phyloP scores from a whole-genome alignment of 2,888 invertebrate species.

The Trisateles emortualis region DNA sequence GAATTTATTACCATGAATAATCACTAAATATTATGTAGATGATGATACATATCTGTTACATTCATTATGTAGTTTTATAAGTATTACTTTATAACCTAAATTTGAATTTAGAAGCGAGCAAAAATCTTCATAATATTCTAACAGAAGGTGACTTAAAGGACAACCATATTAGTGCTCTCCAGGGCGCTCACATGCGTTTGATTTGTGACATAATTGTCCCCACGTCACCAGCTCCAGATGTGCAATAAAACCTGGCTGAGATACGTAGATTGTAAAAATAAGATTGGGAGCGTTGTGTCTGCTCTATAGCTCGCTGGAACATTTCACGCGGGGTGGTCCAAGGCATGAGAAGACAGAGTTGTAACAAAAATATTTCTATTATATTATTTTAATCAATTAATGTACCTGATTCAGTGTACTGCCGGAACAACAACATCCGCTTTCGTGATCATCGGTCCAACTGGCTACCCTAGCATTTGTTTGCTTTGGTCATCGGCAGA shows the following conservation, averaged over 20 bases:
- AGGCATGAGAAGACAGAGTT: slow-evolving; percentile 26
- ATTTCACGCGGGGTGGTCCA: slow-evolving; percentile 47
- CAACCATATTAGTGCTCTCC: not conserved
- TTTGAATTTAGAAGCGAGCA: not conserved
- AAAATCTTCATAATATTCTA: not conserved
- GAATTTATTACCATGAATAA: no score
- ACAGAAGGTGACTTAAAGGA: not conserved
- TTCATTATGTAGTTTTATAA: no score
- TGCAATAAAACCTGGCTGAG: slow-evolving; percentile 61
- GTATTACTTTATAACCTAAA: no score
- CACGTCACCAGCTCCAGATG: slow-evolving; percentile 35
- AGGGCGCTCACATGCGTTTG: not conserved
- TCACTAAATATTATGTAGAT: no score
- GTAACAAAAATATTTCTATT: not conserved
- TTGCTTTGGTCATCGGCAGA: no score
- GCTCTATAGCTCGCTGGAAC: slow-evolving; percentile 57
- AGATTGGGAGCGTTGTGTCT: slow-evolving; percentile 68
- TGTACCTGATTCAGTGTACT: no score
- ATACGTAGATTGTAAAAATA: slow-evolving; percentile 75
- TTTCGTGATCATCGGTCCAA: no score
- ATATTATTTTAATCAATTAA: no score
- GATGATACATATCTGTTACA: no score
- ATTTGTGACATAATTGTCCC: slow-evolving; percentile 19
- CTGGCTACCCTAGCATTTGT: no score
- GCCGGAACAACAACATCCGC: no score